Base-by-base conservation (phyloP, 2,888 invertebrate species). In the Drosophila fungiperda region DNA sequence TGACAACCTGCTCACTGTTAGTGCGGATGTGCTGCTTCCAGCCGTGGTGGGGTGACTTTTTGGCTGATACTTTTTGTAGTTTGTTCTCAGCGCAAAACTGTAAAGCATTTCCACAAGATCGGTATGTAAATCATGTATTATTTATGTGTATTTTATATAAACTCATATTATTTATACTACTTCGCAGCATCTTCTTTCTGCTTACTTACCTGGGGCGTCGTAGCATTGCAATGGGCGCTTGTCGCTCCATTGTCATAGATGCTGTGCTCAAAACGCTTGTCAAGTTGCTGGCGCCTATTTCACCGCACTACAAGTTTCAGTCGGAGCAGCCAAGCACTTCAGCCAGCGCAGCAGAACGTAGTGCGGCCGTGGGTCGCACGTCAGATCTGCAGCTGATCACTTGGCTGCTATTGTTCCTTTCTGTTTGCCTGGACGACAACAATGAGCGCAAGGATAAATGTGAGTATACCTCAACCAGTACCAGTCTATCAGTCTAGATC, bases 31-130 rank as follows among this genome's bases (percentile, higher is more conserved):
- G 94, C 53, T 96, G 96, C 89, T 94, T 95, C 65, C 96, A 96
- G 90, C 94, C 94, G 12, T 98, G 98, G 97, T 98, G 98, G 98
- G 98, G 98, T 49, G 95, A 96, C 79, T 97, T 97, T 90, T 94
- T 98, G n/a, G 97, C 97, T 0, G 96, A 96, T 87, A 96, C 96
- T 33, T 95, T 98, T 66, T 95, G 96, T 29, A 94, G 95, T 73
- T 95, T 97, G 87, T 98, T 97, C 92, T 96, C 96, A 1, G 96
- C 96, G 0, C 95, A 96, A 52, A 96, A 97, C 82, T 96, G 96
- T 33, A 95, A 95, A 81, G 96, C 97, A 57, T 96, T 97, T 78
- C 97, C 98, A 17, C 96, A 98, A 87, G 98, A 98, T 93, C 96
- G 98, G 97, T 97, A 91, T 76, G 87, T 77, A 29, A 29, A 60